Conservation (phyloP, 2,888 invertebrate species). For the Loripinus fragilis region DNA sequence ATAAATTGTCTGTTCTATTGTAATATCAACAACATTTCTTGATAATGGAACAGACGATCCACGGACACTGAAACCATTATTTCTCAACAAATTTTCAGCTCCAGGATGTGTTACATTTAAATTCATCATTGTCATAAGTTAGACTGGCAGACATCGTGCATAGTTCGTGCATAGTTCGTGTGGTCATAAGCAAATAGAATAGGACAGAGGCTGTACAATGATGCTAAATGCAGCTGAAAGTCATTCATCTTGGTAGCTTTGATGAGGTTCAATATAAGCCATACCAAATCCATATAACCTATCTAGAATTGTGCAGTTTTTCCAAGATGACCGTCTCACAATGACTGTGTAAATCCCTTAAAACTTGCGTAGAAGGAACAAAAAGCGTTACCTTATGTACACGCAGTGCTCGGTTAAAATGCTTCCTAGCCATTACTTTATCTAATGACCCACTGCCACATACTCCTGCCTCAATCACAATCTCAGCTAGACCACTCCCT, state of each 20-base stretch:
- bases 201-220: constrained; percentile 22
- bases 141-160: not conserved
- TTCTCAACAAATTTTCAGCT: not conserved
- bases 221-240: constrained; percentile 23
- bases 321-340: constrained; percentile 22
- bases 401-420: no score
- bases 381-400: no score
- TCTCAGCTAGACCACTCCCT: constrained; percentile 26
- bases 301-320: constrained; percentile 43
- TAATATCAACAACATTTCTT: constrained; percentile 17
- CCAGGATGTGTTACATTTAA: not conserved
- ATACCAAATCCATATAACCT: constrained; percentile 16
- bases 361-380: not conserved
- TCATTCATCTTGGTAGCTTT: constrained; percentile 38
- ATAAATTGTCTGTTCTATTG: constrained; percentile 44
- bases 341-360: not conserved
- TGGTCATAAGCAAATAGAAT: constrained; percentile 25
- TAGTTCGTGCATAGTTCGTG: constrained; percentile 8
- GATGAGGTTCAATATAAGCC: not conserved
- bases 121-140: not conserved
- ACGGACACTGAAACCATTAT: constrained; percentile 37
- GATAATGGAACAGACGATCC: not conserved
- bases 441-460: constrained; percentile 40
- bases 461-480: constrained; percentile 21
- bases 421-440: not conserved